phyloP scores from a whole-genome alignment of 92 coral and sea anemone genomes.

The Phenganax marumi region DNA sequence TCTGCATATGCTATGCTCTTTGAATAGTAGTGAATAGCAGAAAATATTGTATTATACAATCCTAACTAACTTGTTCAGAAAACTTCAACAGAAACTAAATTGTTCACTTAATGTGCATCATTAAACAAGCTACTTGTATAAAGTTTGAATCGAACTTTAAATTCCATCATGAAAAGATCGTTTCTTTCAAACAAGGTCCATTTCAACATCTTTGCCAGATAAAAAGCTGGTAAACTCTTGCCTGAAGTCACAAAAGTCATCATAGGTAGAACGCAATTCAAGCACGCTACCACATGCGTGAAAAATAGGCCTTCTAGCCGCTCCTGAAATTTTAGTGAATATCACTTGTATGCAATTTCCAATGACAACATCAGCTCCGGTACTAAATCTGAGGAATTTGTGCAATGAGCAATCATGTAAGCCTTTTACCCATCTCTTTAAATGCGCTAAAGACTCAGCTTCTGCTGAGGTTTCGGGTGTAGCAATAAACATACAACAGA shows the following conservation, averaged over 20 bases:
- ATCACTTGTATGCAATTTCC: not conserved
- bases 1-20: too few species aligned
- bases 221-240: not conserved
- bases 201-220: not conserved
- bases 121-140: too few species aligned
- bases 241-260: slow-evolving; percentile 21
- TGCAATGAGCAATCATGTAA: slow-evolving; percentile 29
- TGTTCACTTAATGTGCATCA: too few species aligned
- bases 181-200: not conserved
- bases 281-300: not conserved
- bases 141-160: too few species aligned
- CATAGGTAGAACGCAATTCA: slow-evolving; percentile 2
- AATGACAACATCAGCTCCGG: slow-evolving; percentile 33
- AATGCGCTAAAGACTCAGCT: slow-evolving; percentile 28
- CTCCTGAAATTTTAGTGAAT: not conserved
- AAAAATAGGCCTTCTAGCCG: slow-evolving; percentile 17
- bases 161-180: too few species aligned
- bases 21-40: too few species aligned
- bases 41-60: not conserved
- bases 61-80: too few species aligned
- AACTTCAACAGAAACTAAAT: too few species aligned
- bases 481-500: slow-evolving; percentile 29
- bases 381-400: slow-evolving; percentile 43
- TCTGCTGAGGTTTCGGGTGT: slow-evolving; percentile 40
- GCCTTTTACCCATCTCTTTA: slow-evolving; percentile 45